These are phyloP conservation scores for Drosophila putrida DNA, from an alignment of 2,888 invertebrate genomes.

Conservation along the genomic window DNA sequence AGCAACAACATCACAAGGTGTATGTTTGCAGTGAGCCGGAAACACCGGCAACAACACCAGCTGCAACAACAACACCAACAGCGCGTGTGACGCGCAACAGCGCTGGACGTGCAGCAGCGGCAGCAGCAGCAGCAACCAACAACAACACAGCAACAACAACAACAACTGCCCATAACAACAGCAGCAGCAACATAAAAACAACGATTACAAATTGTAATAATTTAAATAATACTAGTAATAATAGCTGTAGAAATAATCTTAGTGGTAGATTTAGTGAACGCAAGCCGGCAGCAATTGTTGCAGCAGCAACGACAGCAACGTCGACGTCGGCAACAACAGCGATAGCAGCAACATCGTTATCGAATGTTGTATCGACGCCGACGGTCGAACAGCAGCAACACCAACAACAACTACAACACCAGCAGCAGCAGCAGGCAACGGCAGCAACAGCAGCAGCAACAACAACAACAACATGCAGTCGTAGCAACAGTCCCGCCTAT, in stretches of 20 bases:
- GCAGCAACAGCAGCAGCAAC: slow-evolving; percentile 35
- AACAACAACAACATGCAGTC: slow-evolving; percentile 46
- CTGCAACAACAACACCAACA: slow-evolving; percentile 30
- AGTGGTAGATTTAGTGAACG: slow-evolving; percentile 74
- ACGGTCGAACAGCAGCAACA: slow-evolving; percentile 38
- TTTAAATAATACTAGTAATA: slow-evolving; percentile 77
- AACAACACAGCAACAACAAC: slow-evolving; percentile 39
- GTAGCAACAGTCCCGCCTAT: slow-evolving; percentile 73
- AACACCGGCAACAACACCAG: slow-evolving; percentile 37
- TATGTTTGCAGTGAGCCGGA: slow-evolving; percentile 41
- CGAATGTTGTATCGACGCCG: slow-evolving; percentile 39
- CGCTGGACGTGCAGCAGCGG: slow-evolving; percentile 41
- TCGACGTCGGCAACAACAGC: slow-evolving; percentile 48
- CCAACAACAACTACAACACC: slow-evolving; percentile 24
- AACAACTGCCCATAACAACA: slow-evolving; percentile 45
- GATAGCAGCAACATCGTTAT: slow-evolving; percentile 10
- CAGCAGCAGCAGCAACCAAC: slow-evolving; percentile 25
- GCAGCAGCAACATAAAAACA: slow-evolving; percentile 62
- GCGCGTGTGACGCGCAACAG: slow-evolving; percentile 59
- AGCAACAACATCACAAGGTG: slow-evolving; percentile 33
- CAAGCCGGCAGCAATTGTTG: slow-evolving; percentile 60
- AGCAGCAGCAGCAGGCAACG: slow-evolving; percentile 49
- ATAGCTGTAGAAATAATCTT: slow-evolving; percentile 67
- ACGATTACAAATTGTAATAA: slow-evolving; percentile 82
- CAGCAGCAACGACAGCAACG: slow-evolving; percentile 42